A percentile compares a stretch with the other conserved stretches of the same genome.
phyloP scores from a whole-genome alignment of 2,797 vertebrate genomes.

The Pipistrellus pipistrellus region DNA sequence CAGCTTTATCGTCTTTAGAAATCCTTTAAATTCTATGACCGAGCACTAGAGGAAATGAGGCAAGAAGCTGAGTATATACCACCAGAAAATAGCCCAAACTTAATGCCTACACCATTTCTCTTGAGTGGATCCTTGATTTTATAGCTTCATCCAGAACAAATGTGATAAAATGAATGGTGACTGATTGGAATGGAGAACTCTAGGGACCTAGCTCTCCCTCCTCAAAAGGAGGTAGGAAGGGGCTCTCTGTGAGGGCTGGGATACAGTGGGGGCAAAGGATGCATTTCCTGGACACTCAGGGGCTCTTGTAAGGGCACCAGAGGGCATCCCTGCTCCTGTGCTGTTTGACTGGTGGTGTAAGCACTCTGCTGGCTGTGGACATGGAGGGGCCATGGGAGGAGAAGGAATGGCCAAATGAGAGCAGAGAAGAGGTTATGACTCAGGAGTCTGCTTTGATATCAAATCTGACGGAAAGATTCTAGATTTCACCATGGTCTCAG shows the following conservation, averaged over 20 bases:
- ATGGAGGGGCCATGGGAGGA: not conserved
- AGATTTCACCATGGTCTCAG: not conserved
- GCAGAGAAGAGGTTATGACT: not conserved
- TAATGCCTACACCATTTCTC: constrained; percentile 45
- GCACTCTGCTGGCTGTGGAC: not conserved
- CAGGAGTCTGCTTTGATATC: not conserved
- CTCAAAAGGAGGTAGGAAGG: not conserved
- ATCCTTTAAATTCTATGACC: constrained; percentile 62
- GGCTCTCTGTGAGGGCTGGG: not conserved
- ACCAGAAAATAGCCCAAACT: constrained; percentile 13
- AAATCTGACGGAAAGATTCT: not conserved
- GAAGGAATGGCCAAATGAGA: not conserved
- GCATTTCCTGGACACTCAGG: not conserved
- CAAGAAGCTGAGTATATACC: constrained; percentile 58
- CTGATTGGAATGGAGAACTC: not conserved
- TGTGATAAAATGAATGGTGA: constrained; percentile 40
- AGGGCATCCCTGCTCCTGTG: not conserved
- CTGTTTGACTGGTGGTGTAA: not conserved
- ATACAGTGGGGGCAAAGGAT: not conserved
- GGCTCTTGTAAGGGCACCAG: not conserved
- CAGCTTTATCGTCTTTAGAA: constrained; percentile 76
- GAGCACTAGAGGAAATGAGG: constrained; percentile 62
- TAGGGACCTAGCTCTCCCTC: not conserved
- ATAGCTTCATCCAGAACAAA: constrained; percentile 5
- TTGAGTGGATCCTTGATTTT: constrained; percentile 39